Base-by-base conservation (phyloP, 2,113 vertebrate genomes). In the Dipodomys merriami region DNA sequence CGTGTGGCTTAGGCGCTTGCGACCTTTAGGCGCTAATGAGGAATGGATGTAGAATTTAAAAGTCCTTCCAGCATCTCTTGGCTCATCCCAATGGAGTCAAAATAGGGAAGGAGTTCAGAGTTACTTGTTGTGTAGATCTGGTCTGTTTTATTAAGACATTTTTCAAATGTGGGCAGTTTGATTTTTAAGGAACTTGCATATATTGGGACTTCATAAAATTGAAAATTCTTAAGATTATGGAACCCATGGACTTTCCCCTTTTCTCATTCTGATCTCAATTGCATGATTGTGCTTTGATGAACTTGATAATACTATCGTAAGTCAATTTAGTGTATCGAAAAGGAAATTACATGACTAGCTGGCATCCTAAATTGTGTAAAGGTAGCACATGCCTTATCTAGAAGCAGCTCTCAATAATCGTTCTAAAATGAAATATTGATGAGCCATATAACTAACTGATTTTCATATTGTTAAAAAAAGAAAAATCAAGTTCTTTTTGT, bases 241-340 rank as follows among this genome's bases (percentile, higher is more conserved):
- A 69, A 94, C 93, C 96, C 94, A 81, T 39, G 76, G 80, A 11
- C 12, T 83, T 94, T 86, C 77, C 57, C 53, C 69, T 86, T 49
- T 92, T 96, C 95, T 90, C 69, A 86, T 93, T 91, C 83, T 97
- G 86, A 94, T 89, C 72, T 96, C 84, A 71, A 86, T 96, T 94
- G 5, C 93, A 95, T 95, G 94, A 90, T 80, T 80, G 60, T n/a
- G 80, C 79, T 71, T 53, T 91, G 64, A 76, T 87, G 74, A 77
- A 72, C 79, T 90, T 88, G 90, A 2, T 72, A 79, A 65, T 13
- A 19, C 44, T 93, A 94, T 86, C 65, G 93, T 93, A 95, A 96
- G 81, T 95, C 93, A 96, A 96, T 91, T 89, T 25, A 39, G 96
- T 91, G n/a, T 82, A 44, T 83, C 93, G 78, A 84, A 68, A 94